Conservation (phyloP, 2,888 invertebrate genomes). For the Patella depressa region DNA sequence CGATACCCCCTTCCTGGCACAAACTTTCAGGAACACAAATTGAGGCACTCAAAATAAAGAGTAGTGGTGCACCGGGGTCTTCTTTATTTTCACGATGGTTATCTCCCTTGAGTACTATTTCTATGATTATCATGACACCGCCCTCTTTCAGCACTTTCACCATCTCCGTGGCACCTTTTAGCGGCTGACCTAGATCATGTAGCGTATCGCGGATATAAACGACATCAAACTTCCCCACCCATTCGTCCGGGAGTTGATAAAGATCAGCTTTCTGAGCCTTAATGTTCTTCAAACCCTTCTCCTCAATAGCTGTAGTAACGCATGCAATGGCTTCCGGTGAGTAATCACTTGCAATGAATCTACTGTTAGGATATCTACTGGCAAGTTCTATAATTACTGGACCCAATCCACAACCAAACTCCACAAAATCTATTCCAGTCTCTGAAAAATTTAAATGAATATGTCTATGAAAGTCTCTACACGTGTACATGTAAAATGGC, state of each 20-base stretch:
- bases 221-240: background rate
- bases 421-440: background rate
- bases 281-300: background rate
- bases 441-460: background rate
- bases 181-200: background rate
- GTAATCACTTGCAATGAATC: background rate
- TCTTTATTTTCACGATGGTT: background rate
- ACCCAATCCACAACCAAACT: background rate
- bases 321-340: background rate
- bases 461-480: too few species aligned
- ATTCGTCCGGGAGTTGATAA: background rate
- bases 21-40: background rate
- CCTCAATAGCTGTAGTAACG: background rate
- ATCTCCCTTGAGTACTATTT: background rate
- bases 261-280: background rate
- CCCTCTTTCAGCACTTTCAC: background rate
- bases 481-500: too few species aligned
- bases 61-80: background rate
- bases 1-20: background rate
- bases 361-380: background rate
- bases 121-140: background rate
- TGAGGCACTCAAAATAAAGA: background rate
- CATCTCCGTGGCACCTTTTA: background rate
- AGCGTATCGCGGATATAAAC: background rate
- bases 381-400: background rate